These are phyloP conservation scores for Rhombomys opimus DNA, from an alignment of 2,113 vertebrate genomes.

Conservation along the genomic window DNA sequence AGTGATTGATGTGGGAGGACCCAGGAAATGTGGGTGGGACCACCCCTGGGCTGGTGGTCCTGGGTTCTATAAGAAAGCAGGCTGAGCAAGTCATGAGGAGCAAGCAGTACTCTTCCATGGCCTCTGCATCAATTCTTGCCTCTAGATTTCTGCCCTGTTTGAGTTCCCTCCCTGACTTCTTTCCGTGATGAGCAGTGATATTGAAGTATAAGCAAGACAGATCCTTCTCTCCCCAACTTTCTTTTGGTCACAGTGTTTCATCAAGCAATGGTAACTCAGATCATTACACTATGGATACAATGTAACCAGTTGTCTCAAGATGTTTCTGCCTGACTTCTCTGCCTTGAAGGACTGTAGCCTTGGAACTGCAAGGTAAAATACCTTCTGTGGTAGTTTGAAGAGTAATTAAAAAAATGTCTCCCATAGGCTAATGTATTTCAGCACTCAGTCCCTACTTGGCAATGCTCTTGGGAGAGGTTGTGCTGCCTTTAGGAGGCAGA, in stretches of 20 bases:
- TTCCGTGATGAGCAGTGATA: background rate
- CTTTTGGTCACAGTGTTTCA: background rate
- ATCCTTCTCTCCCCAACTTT: background rate
- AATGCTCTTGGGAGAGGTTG: background rate
- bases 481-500: background rate
- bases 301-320: background rate
- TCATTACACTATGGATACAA: background rate
- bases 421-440: background rate
- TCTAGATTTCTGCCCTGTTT: background rate
- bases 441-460: background rate
- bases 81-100: background rate
- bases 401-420: background rate
- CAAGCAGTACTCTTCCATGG: background rate
- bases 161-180: background rate
- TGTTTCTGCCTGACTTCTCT: background rate
- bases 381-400: background rate
- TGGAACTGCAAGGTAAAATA: background rate
- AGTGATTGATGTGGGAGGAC: background rate
- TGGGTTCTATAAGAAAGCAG: background rate
- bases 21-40: background rate
- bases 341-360: background rate
- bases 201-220: background rate
- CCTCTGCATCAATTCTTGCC: background rate
- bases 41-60: background rate
- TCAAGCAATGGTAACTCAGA: background rate